Percentiles rank a stretch among this genome's conserved stretches.
Evolutionary conservation across 2,797 vertebrate species (phyloP).

Genomic region (Neostethus bicornis): DNA sequence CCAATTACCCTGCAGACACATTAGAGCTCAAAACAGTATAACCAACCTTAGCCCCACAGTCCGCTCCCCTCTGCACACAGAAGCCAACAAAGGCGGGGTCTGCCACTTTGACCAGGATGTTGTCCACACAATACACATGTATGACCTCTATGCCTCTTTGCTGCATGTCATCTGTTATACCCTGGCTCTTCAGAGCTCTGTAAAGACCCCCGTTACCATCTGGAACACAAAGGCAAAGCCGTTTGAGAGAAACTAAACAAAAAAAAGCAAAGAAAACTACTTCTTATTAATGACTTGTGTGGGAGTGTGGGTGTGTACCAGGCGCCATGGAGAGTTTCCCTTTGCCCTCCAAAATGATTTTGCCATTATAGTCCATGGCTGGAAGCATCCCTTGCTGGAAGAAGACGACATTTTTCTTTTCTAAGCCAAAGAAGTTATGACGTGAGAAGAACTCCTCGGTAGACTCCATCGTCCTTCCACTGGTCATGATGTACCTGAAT

Average conservation of each 20-base stretch:
- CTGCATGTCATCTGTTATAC: slow-evolving; percentile 90
- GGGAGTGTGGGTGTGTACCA: slow-evolving; percentile 78
- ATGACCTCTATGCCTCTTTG: slow-evolving; percentile 83
- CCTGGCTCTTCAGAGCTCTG: slow-evolving; percentile 86
- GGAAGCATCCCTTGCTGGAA: slow-evolving; percentile 99
- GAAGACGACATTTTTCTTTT: slow-evolving; percentile 86
- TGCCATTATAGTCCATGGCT: slow-evolving; percentile 91
- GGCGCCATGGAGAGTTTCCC: slow-evolving; percentile 94
- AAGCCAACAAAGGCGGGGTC: slow-evolving; percentile 95
- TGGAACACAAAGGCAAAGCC: slow-evolving; percentile 58
- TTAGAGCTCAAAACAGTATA: neutral
- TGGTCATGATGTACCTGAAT: slow-evolving; percentile 98
- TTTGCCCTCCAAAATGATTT: slow-evolving; percentile 92
- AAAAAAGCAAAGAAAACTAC: no score
- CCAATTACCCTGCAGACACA: neutral
- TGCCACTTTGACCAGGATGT: slow-evolving; percentile 96
- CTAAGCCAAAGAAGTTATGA: slow-evolving; percentile 89
- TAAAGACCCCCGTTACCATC: slow-evolving; percentile 97
- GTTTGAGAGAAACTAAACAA: no score
- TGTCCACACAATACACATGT: slow-evolving; percentile 97
- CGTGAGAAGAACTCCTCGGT: slow-evolving; percentile 88
- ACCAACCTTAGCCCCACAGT: slow-evolving; percentile 96
- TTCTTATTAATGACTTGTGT: neutral
- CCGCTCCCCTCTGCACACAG: slow-evolving; percentile 90
- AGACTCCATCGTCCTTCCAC: slow-evolving; percentile 91